Percentiles rank a stretch among this genome's conserved stretches.
phyloP scores from a whole-genome alignment of 1,140 invertebrate species.

The Drosophila suzukii region DNA sequence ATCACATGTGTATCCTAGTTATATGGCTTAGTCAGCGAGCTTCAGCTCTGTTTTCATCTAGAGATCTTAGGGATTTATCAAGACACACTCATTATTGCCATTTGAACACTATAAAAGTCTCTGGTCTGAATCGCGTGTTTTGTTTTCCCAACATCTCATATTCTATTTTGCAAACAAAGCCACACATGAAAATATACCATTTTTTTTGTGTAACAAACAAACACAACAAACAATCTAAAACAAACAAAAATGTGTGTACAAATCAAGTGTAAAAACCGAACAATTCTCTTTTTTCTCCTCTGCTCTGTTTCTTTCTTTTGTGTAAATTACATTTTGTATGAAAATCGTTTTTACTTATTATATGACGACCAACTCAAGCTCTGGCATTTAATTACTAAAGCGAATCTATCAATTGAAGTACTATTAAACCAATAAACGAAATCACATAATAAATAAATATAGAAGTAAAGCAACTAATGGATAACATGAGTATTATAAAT shows the following conservation, averaged over 20 bases:
- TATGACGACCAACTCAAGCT: constrained; percentile 71
- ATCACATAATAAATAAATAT: constrained; percentile 54
- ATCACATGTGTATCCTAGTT: constrained; percentile 6
- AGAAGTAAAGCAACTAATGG: constrained; percentile 59
- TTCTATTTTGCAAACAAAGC: constrained; percentile 35
- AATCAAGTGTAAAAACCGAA: constrained; percentile 77
- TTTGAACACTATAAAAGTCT: constrained; percentile 28
- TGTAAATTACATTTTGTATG: constrained; percentile 75
- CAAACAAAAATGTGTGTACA: constrained; percentile 78
- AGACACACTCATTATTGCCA: constrained; percentile 37
- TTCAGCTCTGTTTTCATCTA: constrained; percentile 8
- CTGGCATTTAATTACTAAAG: constrained; percentile 81
- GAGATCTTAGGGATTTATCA: constrained; percentile 18
- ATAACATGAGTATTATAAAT: constrained; percentile 68
- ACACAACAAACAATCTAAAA: constrained; percentile 33
- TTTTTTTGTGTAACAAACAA: constrained; percentile 16
- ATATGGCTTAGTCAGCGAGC: constrained; percentile 24
- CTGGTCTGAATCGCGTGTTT: constrained; percentile 29
- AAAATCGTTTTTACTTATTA: constrained; percentile 74
- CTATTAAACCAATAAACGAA: constrained; percentile 56
- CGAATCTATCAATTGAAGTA: constrained; percentile 64
- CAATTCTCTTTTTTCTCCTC: constrained; percentile 82
- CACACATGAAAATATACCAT: constrained; percentile 17
- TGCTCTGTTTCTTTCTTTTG: constrained; percentile 82
- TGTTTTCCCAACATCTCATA: constrained; percentile 27